phyloP scores from a whole-genome alignment of 2,797 vertebrate genomes.

The Enteromius afrohamiltoni region DNA sequence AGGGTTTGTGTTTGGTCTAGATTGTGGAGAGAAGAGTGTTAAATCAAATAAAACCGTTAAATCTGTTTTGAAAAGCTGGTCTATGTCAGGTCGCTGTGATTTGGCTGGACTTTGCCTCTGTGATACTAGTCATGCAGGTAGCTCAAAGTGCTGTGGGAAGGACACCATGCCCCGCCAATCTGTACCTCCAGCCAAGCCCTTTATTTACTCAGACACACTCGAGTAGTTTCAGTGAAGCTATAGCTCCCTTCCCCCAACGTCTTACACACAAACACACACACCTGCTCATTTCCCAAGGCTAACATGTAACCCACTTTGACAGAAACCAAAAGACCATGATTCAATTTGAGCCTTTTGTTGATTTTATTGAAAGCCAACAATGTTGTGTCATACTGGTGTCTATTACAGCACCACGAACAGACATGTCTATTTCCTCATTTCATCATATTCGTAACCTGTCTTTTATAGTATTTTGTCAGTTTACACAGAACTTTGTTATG shows the following conservation, averaged over 20 bases:
- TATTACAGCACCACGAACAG: not conserved
- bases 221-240: slow-evolving; percentile 65
- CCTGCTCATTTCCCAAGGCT: slow-evolving; percentile 45
- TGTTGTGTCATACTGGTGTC: not conserved
- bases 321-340: not conserved
- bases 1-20: not conserved
- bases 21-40: not conserved
- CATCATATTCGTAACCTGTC: not conserved
- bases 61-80: slow-evolving; percentile 20
- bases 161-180: not conserved
- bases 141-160: slow-evolving; percentile 6
- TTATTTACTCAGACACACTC: slow-evolving; percentile 47
- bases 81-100: not conserved
- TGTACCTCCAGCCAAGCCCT: slow-evolving; percentile 23
- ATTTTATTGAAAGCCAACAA: not conserved
- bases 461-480: not conserved
- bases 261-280: slow-evolving; percentile 53
- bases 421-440: slow-evolving; percentile 23
- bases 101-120: slow-evolving; percentile 34
- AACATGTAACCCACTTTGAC: slow-evolving; percentile 20
- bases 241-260: slow-evolving; percentile 24
- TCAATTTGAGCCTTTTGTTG: not conserved
- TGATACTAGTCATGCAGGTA: slow-evolving; percentile 24
- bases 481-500: not conserved
- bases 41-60: slow-evolving; percentile 33